These are phyloP conservation scores for Orius insidiosus DNA, from an alignment of 1,140 invertebrate genomes.

Conservation along the genomic window DNA sequence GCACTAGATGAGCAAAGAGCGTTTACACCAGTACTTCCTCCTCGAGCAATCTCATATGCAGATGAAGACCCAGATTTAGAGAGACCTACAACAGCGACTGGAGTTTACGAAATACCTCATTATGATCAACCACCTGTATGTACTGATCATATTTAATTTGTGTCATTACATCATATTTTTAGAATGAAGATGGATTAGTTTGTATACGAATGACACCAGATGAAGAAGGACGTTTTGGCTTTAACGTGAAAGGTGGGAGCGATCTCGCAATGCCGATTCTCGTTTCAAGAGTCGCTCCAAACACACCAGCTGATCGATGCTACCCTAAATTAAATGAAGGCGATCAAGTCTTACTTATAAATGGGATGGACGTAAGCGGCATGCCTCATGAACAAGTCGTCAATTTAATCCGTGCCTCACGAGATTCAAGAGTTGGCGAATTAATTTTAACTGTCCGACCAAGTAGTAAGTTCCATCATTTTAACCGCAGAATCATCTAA, in stretches of 20 bases:
- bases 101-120: slow-evolving; percentile 15
- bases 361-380: slow-evolving; percentile 75
- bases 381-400: slow-evolving; percentile 89
- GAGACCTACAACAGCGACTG: slow-evolving; percentile 12
- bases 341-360: slow-evolving; percentile 91
- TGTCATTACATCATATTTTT: slow-evolving; percentile 15
- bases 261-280: slow-evolving; percentile 81
- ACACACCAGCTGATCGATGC: slow-evolving; percentile 74
- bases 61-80: slow-evolving; percentile 20
- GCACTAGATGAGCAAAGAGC: slow-evolving; percentile 14
- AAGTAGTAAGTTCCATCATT: slow-evolving; percentile 46
- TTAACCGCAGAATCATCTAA: not conserved
- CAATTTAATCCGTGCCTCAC: slow-evolving; percentile 72
- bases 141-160: not conserved
- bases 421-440: slow-evolving; percentile 55
- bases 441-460: slow-evolving; percentile 75
- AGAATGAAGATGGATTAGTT: slow-evolving; percentile 49
- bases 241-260: slow-evolving; percentile 78
- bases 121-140: slow-evolving; percentile 10
- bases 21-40: slow-evolving; percentile 17
- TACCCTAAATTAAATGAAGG: slow-evolving; percentile 84
- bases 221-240: slow-evolving; percentile 67
- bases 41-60: slow-evolving; percentile 19
- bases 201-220: slow-evolving; percentile 65
- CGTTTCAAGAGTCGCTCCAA: slow-evolving; percentile 83